phyloP scores from a whole-genome alignment of 2,888 invertebrate species.

The Charanyca ferruginea region DNA sequence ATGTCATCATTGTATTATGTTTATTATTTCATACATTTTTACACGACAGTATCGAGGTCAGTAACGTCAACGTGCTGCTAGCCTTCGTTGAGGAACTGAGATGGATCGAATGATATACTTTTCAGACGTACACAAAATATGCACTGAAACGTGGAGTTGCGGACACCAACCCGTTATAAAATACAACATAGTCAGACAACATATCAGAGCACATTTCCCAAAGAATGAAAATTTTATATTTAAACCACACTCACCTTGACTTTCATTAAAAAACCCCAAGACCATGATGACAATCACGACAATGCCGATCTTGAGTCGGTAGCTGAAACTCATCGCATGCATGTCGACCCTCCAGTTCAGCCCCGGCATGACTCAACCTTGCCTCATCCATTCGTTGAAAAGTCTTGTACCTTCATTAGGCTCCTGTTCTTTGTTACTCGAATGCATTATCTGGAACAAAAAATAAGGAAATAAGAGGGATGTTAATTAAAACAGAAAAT shows the following conservation, averaged over 20 bases:
- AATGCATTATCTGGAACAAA: constrained; percentile 83
- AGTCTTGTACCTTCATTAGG: constrained; percentile 56
- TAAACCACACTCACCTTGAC: constrained; percentile 79
- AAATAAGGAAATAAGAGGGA: not conserved
- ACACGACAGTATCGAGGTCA: no score
- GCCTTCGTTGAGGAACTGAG: no score
- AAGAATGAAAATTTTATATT: no score
- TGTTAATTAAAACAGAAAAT: constrained; percentile 9
- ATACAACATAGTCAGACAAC: no score
- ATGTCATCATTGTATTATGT: no score
- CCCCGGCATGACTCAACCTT: constrained; percentile 75
- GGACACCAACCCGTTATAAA: no score
- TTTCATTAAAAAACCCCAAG: constrained; percentile 85
- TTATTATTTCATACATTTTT: no score
- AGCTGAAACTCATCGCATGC: constrained; percentile 78
- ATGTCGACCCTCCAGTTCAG: constrained; percentile 71
- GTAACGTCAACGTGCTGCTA: no score
- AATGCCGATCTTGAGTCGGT: constrained; percentile 83
- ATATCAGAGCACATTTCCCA: no score
- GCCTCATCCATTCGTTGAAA: constrained; percentile 85
- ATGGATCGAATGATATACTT: no score
- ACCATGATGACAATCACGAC: constrained; percentile 84
- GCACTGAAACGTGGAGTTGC: no score
- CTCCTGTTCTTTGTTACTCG: constrained; percentile 62
- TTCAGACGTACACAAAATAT: no score